A percentile compares a stretch with the other conserved stretches of the same genome.
Evolutionary conservation across 2,797 vertebrate species (phyloP).

Genomic region (Mormyrops boulengeri): DNA sequence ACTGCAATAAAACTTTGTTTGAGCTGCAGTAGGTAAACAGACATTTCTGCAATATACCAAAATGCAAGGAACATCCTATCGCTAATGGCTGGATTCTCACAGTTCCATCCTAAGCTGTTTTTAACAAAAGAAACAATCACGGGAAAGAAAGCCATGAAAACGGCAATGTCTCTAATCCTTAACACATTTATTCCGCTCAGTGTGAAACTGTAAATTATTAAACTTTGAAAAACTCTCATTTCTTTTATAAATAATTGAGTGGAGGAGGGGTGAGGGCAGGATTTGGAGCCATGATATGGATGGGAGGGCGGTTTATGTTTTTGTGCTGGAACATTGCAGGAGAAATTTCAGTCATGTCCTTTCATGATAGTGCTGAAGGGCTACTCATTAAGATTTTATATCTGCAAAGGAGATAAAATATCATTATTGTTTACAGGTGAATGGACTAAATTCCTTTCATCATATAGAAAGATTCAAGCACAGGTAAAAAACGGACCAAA

Average conservation of each 20-base stretch:
- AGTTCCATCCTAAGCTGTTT: conserved; percentile 44
- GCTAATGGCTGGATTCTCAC: conserved; percentile 25
- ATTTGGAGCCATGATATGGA: neutral
- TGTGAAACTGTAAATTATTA: conserved; percentile 74
- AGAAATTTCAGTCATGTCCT: conserved; percentile 32
- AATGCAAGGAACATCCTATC: neutral
- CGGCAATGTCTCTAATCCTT: conserved; percentile 52
- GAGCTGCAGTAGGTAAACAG: neutral
- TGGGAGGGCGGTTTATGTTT: conserved; percentile 30
- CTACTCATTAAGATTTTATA: conserved; percentile 25
- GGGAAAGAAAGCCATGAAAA: conserved; percentile 66
- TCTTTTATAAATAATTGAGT: conserved; percentile 76
- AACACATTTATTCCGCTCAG: conserved; percentile 58
- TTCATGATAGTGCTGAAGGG: conserved; percentile 24
- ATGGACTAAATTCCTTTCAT: neutral
- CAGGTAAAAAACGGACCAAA: neutral
- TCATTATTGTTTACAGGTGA: neutral
- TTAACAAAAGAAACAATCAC: conserved; percentile 48
- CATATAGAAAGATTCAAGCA: neutral
- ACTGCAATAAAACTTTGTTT: neutral
- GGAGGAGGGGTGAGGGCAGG: conserved; percentile 22
- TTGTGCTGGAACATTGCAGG: conserved; percentile 12
- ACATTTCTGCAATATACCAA: neutral
- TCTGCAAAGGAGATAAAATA: neutral
- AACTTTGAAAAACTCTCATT: conserved; percentile 66